phyloP scores from a whole-genome alignment of 2,888 invertebrate genomes.

The Chrysodeixis includens region DNA sequence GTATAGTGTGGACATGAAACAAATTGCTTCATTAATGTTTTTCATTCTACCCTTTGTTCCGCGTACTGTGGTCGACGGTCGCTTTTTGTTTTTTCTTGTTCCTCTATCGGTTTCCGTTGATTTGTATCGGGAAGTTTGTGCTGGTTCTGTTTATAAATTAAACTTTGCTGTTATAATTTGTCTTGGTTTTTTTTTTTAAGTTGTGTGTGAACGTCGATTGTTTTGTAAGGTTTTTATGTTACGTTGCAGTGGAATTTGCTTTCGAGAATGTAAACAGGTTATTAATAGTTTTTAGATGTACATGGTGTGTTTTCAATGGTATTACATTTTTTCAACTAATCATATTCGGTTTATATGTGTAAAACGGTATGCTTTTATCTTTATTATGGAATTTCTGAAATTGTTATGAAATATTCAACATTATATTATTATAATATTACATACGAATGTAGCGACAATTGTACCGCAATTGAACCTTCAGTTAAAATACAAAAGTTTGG shows the following conservation, averaged over 20 bases:
- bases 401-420: too few relatives aligned
- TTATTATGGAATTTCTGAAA: too few relatives aligned
- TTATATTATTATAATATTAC: too few relatives aligned
- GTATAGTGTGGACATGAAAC: conserved; percentile 60
- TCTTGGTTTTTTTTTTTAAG: neutral
- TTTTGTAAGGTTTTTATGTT: too few relatives aligned
- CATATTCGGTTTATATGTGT: too few relatives aligned
- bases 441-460: neutral
- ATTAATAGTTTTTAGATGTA: too few relatives aligned
- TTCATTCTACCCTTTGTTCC: conserved; percentile 49
- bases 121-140: conserved; percentile 14
- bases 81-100: conserved; percentile 35
- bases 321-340: too few relatives aligned
- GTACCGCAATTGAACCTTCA: neutral
- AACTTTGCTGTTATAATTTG: neutral
- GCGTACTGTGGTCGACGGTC: conserved; percentile 11
- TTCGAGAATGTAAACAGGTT: too few relatives aligned
- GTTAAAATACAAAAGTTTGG: neutral
- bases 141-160: conserved; percentile 19
- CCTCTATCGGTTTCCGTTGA: conserved; percentile 18
- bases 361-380: too few relatives aligned
- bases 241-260: too few relatives aligned
- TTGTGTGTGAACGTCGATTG: neutral
- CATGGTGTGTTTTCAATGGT: too few relatives aligned
- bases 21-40: conserved; percentile 67